Evolutionary conservation across 2,888 invertebrate genomes (phyloP).

Genomic region (Eupithecia insigniata): DNA sequence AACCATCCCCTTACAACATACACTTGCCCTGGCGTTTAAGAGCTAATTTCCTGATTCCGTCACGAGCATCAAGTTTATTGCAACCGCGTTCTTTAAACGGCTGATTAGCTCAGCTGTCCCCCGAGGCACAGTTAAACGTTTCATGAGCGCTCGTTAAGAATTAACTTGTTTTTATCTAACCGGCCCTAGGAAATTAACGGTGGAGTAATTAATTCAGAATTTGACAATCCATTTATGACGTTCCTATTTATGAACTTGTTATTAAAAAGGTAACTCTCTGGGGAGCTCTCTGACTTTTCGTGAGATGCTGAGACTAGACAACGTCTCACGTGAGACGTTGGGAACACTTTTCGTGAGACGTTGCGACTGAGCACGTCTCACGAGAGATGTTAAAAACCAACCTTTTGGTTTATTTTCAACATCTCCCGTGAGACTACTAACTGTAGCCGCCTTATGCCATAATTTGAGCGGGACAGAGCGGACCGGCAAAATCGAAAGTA

Average conservation of each 20-base stretch:
- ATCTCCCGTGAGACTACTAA: no score
- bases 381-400: no score
- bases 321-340: no score
- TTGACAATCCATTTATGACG: no score
- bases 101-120: constrained; percentile 68
- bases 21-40: constrained; percentile 48
- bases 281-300: no score
- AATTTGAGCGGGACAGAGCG: neutral
- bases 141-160: constrained; percentile 71
- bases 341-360: no score
- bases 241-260: neutral
- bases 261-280: neutral
- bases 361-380: no score
- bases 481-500: neutral
- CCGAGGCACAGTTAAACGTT: constrained; percentile 73
- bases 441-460: neutral
- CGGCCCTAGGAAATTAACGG: constrained; percentile 36
- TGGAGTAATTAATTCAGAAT: constrained; percentile 38
- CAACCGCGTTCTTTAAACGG: constrained; percentile 57
- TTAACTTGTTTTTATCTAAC: constrained; percentile 67
- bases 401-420: no score
- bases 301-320: no score
- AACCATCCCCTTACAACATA: constrained; percentile 5
- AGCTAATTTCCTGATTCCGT: constrained; percentile 68
- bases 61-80: constrained; percentile 61